A percentile compares a stretch with the other conserved stretches of the same genome.
Evolutionary conservation across 2,113 vertebrate genomes (phyloP).

Genomic region (Otus sunia): DNA sequence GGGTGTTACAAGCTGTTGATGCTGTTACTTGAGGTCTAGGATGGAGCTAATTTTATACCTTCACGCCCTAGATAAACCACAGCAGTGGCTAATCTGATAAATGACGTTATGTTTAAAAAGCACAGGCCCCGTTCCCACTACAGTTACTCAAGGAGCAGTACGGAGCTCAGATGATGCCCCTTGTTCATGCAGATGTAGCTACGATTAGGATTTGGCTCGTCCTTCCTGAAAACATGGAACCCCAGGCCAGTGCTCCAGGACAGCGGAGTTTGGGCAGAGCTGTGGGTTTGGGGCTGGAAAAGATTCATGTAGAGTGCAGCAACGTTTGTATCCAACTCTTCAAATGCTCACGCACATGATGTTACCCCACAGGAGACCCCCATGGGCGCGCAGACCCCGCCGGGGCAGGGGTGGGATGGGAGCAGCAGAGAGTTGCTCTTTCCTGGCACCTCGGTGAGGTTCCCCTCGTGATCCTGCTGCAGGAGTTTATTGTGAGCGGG

Average conservation of each 20-base stretch:
- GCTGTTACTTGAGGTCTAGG: background rate
- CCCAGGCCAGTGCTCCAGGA: too few species aligned
- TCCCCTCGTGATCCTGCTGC: background rate
- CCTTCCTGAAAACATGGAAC: fast-evolving
- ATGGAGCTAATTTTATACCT: background rate
- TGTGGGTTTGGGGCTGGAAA: fast-evolving
- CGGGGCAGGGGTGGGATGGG: too few species aligned
- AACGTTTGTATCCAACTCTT: background rate
- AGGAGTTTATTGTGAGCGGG: background rate
- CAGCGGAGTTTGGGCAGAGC: background rate
- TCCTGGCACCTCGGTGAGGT: fast-evolving
- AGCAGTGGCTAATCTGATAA: background rate
- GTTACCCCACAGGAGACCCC: background rate
- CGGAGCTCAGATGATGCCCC: background rate
- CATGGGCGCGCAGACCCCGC: fast-evolving
- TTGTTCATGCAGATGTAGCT: fast-evolving
- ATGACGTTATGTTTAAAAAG: background rate
- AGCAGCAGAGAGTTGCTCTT: background rate
- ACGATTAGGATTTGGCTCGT: too few species aligned
- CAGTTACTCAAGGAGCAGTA: background rate
- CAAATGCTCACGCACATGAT: fast-evolving
- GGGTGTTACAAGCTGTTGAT: fast-evolving
- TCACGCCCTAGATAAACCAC: background rate
- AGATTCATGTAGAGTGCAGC: fast-evolving
- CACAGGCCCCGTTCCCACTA: background rate